Conservation (phyloP, 2,888 invertebrate genomes). For the Erebia aethiops region DNA sequence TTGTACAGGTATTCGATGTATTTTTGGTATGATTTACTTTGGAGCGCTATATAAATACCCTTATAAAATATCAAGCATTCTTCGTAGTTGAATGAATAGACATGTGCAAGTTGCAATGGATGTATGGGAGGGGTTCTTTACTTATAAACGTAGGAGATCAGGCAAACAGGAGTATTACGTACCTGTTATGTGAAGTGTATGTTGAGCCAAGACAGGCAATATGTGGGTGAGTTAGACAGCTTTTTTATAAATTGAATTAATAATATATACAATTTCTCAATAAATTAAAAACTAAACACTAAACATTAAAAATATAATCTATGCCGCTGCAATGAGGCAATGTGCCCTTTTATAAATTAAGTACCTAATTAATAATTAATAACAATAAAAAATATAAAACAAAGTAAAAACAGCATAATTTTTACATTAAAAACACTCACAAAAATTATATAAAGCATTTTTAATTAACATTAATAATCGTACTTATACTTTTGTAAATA, state of each 20-base stretch:
- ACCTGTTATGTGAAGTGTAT: conserved; percentile 41
- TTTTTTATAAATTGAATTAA: background rate
- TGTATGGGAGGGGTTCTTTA: conserved; percentile 64
- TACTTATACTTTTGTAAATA: too few species aligned
- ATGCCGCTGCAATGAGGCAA: too few species aligned
- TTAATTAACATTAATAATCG: too few species aligned
- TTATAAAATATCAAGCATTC: conserved; percentile 24
- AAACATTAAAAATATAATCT: too few species aligned
- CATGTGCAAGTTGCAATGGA: conserved; percentile 45
- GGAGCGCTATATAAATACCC: background rate
- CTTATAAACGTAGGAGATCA: conserved; percentile 62
- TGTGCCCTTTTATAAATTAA: background rate
- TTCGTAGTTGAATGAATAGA: conserved; percentile 36
- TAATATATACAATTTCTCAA: too few species aligned
- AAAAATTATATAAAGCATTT: too few species aligned
- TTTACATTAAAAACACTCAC: too few species aligned
- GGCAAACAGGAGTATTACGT: conserved; percentile 52
- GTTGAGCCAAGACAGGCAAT: conserved; percentile 47
- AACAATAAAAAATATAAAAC: conserved; percentile 1
- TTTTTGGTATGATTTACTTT: background rate
- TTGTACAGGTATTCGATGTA: too few species aligned
- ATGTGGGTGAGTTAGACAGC: conserved; percentile 45
- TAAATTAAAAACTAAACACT: too few species aligned
- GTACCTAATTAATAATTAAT: too few species aligned
- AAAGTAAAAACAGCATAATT: too few species aligned